phyloP scores from a whole-genome alignment of 2,888 invertebrate species.

The Thymelicus acteon region DNA sequence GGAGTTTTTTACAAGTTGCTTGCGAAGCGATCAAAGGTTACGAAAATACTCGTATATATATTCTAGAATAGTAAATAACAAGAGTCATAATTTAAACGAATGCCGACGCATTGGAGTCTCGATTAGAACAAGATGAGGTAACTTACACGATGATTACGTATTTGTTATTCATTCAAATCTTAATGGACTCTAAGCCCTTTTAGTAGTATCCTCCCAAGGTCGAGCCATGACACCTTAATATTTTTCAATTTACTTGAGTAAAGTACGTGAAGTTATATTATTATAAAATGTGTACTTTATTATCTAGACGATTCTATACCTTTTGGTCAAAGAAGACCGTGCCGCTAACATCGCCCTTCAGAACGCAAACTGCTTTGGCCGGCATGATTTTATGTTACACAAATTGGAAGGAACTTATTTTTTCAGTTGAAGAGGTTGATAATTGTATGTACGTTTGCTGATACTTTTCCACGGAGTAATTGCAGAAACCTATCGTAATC shows the following conservation, averaged over 20 bases:
- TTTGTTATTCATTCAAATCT: neutral
- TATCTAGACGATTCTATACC: constrained; percentile 68
- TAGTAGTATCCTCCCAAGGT: constrained; percentile 11
- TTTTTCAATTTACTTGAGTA: neutral
- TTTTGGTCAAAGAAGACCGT: constrained; percentile 92
- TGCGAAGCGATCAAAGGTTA: too few relatives aligned
- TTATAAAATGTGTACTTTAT: neutral
- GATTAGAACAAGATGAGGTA: constrained; percentile 23
- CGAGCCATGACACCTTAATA: neutral
- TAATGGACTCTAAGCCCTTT: neutral
- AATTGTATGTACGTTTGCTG: neutral
- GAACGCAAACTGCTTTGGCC: constrained; percentile 93
- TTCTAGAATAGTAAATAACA: too few relatives aligned
- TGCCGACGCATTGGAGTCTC: too few relatives aligned
- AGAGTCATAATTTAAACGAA: too few relatives aligned
- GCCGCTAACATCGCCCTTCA: constrained; percentile 93
- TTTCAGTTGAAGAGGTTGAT: neutral
- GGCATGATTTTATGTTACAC: constrained; percentile 71
- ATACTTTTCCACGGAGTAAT: neutral
- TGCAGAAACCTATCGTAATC: too few relatives aligned
- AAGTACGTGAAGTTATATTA: neutral
- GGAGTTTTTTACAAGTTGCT: too few relatives aligned
- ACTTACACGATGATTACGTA: neutral
- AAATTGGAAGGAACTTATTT: neutral
- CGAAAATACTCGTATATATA: too few relatives aligned